phyloP scores from a whole-genome alignment of 2,888 invertebrate species.

The Hoplodrina ambigua region DNA sequence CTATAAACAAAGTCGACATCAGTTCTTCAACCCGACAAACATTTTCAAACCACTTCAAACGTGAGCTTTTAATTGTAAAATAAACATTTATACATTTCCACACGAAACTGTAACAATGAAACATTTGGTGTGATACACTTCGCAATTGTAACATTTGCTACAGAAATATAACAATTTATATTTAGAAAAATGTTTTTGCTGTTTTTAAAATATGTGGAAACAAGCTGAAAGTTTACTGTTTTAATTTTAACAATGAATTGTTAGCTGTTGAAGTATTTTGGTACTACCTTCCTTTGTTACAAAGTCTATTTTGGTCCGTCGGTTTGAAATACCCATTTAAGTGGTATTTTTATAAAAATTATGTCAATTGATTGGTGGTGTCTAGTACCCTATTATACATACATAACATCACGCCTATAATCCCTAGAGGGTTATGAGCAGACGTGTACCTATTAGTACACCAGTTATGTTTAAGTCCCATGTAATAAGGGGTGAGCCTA shows the following conservation, averaged over 20 bases:
- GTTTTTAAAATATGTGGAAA: constrained; percentile 52
- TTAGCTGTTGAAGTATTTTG: background rate
- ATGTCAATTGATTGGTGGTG: too few relatives aligned
- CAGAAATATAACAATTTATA: constrained; percentile 50
- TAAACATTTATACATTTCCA: constrained; percentile 40
- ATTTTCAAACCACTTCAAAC: constrained; percentile 39
- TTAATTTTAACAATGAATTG: constrained; percentile 24
- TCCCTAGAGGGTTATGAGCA: too few relatives aligned
- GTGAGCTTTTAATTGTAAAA: constrained; percentile 37
- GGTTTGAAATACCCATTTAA: too few relatives aligned
- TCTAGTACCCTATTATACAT: too few relatives aligned
- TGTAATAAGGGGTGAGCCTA: too few relatives aligned
- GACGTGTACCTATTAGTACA: too few relatives aligned
- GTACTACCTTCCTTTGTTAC: background rate
- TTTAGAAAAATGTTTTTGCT: constrained; percentile 29
- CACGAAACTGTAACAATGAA: constrained; percentile 48
- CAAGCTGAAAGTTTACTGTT: constrained; percentile 16
- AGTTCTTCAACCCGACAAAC: background rate
- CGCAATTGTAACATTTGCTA: constrained; percentile 29
- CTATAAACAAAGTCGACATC: constrained; percentile 10
- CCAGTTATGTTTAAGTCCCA: too few relatives aligned
- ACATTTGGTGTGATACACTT: constrained; percentile 40
- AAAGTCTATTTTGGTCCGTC: background rate
- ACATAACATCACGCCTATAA: too few relatives aligned
- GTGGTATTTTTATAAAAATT: too few relatives aligned